phyloP scores from a whole-genome alignment of 2,888 invertebrate species.

The Ceraclea dissimilis region DNA sequence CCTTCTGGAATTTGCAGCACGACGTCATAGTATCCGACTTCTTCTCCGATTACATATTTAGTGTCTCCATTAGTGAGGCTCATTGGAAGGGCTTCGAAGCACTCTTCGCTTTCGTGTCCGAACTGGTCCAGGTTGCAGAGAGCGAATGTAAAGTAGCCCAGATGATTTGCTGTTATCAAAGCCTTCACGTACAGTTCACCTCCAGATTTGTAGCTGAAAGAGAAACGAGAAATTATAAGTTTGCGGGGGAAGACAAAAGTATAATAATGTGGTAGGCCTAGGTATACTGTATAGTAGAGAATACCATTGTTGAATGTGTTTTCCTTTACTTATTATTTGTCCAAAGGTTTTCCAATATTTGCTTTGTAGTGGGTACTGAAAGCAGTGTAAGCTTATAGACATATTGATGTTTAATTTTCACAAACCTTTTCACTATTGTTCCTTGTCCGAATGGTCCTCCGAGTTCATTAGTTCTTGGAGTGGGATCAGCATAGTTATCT shows the following conservation, averaged over 20 bases:
- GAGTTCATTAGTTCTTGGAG: constrained; percentile 46
- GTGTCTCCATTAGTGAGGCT: constrained; percentile 30
- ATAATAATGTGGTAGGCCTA: no score
- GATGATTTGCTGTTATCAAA: constrained; percentile 40
- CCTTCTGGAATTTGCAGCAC: constrained; percentile 35
- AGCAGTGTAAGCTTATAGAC: no score
- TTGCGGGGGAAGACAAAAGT: no score
- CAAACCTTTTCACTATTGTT: constrained; percentile 39
- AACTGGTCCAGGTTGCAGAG: constrained; percentile 41
- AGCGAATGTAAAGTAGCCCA: constrained; percentile 42
- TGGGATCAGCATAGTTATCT: constrained; percentile 37
- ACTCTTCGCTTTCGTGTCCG: constrained; percentile 43
- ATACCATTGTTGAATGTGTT: no score
- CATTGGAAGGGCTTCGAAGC: constrained; percentile 40
- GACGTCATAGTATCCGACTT: constrained; percentile 30
- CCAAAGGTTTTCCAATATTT: no score
- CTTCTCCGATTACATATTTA: constrained; percentile 12
- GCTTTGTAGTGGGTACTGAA: no score
- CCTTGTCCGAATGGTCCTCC: constrained; percentile 47
- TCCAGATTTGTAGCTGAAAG: constrained; percentile 29
- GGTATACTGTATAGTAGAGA: no score
- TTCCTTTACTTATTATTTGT: no score
- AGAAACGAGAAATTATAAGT: background rate
- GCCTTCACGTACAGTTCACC: constrained; percentile 32
- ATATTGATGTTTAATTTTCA: no score